Conservation (phyloP, 2,797 vertebrate genomes). For the Gallinago solitaria region DNA sequence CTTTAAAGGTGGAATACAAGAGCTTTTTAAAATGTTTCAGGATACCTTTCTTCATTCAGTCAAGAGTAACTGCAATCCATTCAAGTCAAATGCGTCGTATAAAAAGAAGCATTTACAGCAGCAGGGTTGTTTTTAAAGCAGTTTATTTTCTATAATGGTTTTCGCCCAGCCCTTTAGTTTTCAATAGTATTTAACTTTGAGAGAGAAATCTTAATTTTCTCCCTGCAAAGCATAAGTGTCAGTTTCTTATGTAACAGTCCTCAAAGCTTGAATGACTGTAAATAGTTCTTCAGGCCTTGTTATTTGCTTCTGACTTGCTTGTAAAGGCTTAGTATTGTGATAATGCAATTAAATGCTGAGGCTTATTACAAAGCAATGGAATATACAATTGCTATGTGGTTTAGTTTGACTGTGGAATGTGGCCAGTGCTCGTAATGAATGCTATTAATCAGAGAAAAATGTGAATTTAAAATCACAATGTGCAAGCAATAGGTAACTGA, state of each 20-base stretch:
- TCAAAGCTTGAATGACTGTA: neutral
- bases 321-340: constrained; percentile 23
- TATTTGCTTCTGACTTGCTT: constrained; percentile 11
- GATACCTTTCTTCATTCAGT: neutral
- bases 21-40: constrained; percentile 38
- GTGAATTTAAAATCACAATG: neutral
- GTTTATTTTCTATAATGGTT: constrained; percentile 38
- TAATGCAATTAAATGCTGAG: constrained; percentile 49
- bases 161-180: constrained; percentile 11
- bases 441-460: neutral
- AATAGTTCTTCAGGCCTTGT: constrained; percentile 1
- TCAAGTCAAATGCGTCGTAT: constrained; percentile 45
- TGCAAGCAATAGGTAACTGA: neutral
- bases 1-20: constrained; percentile 44
- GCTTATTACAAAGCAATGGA: neutral
- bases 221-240: neutral
- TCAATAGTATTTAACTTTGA: constrained; percentile 24
- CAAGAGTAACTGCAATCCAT: constrained; percentile 40
- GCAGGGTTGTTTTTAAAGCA: constrained; percentile 13
- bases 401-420: neutral
- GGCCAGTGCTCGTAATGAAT: neutral
- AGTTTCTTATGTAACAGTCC: neutral
- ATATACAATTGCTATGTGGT: neutral
- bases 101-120: constrained; percentile 42
- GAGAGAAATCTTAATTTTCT: constrained; percentile 22